Percentiles rank a stretch among this genome's conserved stretches.
phyloP scores from a whole-genome alignment of 2,888 invertebrate species.

The Priapulus caudatus region DNA sequence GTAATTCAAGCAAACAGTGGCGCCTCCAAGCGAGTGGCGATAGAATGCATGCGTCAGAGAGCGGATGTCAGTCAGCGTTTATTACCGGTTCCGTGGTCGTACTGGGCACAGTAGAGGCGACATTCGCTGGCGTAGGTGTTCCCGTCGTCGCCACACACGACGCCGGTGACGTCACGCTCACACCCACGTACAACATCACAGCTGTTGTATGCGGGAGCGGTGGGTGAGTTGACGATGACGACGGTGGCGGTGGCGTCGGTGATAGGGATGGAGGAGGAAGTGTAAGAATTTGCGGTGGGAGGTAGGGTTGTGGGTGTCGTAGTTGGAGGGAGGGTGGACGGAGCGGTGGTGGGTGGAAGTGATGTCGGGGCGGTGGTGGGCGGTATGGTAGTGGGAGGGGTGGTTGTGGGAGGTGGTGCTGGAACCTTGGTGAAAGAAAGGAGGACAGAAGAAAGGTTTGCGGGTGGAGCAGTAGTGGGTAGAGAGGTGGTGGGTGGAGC shows the following conservation, averaged over 20 bases:
- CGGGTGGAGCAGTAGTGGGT: no score
- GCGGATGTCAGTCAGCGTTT: no score
- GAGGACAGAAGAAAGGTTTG: no score
- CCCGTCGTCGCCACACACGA: not conserved
- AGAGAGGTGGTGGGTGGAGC: no score
- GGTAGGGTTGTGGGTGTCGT: not conserved
- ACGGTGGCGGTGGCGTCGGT: not conserved
- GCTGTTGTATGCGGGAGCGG: not conserved
- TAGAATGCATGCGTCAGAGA: no score
- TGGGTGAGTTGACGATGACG: not conserved
- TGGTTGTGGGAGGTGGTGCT: slow-evolving; percentile 1
- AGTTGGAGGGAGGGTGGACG: not conserved
- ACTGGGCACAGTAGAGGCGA: not conserved
- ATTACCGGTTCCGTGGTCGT: no score
- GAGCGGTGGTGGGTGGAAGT: not conserved
- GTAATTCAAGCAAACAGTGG: no score
- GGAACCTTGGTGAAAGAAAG: no score
- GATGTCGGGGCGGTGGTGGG: not conserved
- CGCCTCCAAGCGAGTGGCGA: no score
- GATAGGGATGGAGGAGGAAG: no score
- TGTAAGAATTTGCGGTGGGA: not conserved
- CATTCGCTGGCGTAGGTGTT: not conserved
- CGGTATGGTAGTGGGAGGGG: not conserved
- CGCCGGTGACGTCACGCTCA: not conserved
- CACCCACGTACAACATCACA: not conserved